Conservation (phyloP, 2,113 vertebrate species). For the Pogonocichla stellata region DNA sequence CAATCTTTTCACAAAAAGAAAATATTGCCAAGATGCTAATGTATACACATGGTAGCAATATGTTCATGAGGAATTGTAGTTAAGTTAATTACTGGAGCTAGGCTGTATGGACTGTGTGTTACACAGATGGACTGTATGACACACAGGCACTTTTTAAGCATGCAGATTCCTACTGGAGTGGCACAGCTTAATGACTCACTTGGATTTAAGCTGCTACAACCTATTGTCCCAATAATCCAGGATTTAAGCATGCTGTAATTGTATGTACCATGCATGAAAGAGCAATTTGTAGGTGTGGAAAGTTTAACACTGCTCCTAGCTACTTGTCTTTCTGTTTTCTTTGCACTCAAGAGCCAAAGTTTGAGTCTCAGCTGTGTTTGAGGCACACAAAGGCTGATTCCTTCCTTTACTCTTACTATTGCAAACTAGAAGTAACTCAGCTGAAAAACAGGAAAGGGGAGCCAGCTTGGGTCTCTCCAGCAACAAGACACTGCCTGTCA, state of each 20-base stretch:
- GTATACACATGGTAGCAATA: conserved; percentile 64
- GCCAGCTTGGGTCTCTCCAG: not conserved
- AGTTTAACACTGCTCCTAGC: not conserved
- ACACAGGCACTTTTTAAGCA: conserved; percentile 44
- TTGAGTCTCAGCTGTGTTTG: not conserved
- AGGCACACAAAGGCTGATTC: not conserved
- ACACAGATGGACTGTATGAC: conserved; percentile 51
- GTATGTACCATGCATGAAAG: conserved; percentile 31
- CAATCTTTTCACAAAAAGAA: conserved; percentile 53
- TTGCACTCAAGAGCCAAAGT: not conserved
- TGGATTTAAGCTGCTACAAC: conserved; percentile 50
- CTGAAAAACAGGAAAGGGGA: not conserved
- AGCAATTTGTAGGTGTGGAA: conserved; percentile 17
- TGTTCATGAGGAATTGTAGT: conserved; percentile 46
- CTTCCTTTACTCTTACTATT: not conserved
- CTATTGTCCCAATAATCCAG: conserved; percentile 64
- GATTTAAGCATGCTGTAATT: conserved; percentile 54
- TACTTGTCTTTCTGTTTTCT: not conserved
- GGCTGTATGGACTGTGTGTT: conserved; percentile 27
- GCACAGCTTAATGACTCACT: conserved; percentile 50
- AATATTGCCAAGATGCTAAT: conserved; percentile 69
- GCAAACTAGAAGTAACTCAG: not conserved
- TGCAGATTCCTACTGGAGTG: conserved; percentile 62
- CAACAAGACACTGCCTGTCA: conserved; percentile 20
- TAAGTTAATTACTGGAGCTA: conserved; percentile 51